Conservation (phyloP, 2,888 invertebrate species). For the Physocephala rufipes region DNA sequence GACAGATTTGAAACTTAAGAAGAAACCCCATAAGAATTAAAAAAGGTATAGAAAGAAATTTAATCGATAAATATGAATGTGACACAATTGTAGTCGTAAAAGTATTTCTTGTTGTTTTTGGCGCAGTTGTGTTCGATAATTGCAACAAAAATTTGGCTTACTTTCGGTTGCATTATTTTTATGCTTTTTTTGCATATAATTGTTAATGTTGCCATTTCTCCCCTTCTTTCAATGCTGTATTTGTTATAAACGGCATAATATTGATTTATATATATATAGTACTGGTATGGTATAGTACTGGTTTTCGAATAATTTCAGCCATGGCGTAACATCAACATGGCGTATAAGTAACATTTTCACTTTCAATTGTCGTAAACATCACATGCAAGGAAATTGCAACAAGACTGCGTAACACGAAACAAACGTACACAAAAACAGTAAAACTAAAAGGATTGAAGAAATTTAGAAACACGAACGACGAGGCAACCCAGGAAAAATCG, state of each 20-base stretch:
- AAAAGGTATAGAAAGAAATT: too few species aligned
- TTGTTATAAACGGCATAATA: too few species aligned
- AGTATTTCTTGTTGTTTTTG: neutral
- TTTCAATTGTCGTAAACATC: neutral
- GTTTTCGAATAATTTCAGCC: too few species aligned
- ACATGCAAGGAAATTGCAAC: neutral
- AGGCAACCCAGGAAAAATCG: neutral
- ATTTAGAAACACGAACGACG: neutral
- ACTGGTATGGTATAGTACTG: too few species aligned
- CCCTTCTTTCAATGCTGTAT: too few species aligned
- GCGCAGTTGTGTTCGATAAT: neutral
- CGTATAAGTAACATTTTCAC: slow-evolving; percentile 26
- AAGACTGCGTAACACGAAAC: neutral
- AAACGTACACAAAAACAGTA: neutral
- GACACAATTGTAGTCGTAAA: neutral
- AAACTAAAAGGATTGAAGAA: neutral
- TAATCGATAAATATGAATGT: too few species aligned
- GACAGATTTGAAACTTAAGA: too few species aligned
- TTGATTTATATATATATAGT: too few species aligned
- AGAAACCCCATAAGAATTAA: too few species aligned
- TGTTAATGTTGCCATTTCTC: too few species aligned
- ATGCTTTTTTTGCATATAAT: too few species aligned
- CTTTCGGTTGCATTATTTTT: neutral
- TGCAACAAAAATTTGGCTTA: neutral
- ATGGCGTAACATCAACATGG: too few species aligned